Evolutionary conservation across 1,140 invertebrate species (phyloP), one percentile per base, ranked within the genome.

Genomic region (Sesamia nonagrioides): DNA sequence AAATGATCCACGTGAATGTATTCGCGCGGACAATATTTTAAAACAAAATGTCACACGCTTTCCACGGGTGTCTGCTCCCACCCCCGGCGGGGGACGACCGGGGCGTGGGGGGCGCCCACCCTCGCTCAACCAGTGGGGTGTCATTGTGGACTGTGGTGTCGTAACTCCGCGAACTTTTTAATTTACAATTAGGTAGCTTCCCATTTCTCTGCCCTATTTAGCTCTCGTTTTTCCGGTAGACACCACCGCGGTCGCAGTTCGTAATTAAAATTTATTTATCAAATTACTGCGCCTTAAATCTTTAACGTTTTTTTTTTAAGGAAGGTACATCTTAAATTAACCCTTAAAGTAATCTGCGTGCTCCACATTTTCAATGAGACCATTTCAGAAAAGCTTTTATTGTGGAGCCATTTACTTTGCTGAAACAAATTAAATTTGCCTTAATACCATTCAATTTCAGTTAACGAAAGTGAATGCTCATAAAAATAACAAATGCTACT

Each of bases 21-120:
- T 92, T 93, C 91, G 91, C 86, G 91, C 88, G 91, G 91, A 92
- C 92, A 94, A 95, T 95, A 95, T 95, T 95, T 94, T 94, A 94
- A 94, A 95, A 95, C 93, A 94, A 94, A 94, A 93, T 95, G 93
- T 95, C 93, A 94, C 92, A 95, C 93, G 91, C 92, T 95, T 94
- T 93, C 91, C 89, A 91, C 93, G 91, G 89, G 88, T 89, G 90
- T 89, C 89, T 90, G 82, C 90, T 90, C 82, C 78, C 81, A 18
- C 78, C 80, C 84, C 58, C 35, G 72, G 73, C 77, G 37, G 52
- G 75, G 79, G 21, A 71, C 48, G 77, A 42, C 63, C 72, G 71
- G 81, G 80, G 84, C 21, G 69, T 78, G 68, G 79, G 80, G 79
- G 50, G 80, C 68, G 75, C 60, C 80, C 84, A 75, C 78, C 84